These are phyloP conservation scores for Tipula unca DNA, from an alignment of 2,888 invertebrate species.

Conservation along the genomic window DNA sequence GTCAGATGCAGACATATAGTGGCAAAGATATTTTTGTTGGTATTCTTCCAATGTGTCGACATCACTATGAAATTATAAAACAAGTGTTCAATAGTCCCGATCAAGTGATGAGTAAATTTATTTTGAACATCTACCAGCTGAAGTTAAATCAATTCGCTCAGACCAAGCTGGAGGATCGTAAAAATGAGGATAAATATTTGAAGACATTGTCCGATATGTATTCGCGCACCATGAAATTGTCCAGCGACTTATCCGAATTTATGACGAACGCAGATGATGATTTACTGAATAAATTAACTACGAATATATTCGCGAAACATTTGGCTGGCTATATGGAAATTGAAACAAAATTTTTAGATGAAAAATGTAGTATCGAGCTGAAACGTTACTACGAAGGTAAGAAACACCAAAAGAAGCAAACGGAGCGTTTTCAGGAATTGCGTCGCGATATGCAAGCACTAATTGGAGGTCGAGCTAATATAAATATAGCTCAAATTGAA, in stretches of 20 bases:
- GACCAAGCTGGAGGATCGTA: slow-evolving; percentile 72
- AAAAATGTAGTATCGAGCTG: slow-evolving; percentile 65
- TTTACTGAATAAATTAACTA: slow-evolving; percentile 66
- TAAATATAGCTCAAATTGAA: slow-evolving; percentile 89
- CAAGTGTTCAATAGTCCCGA: slow-evolving; percentile 92
- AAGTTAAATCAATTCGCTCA: slow-evolving; percentile 81
- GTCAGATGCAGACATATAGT: slow-evolving; percentile 81
- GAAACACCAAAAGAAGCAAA: slow-evolving; percentile 89
- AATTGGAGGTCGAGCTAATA: slow-evolving; percentile 82
- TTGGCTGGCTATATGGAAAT: slow-evolving; percentile 68
- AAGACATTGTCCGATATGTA: slow-evolving; percentile 83
- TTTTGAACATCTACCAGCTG: slow-evolving; percentile 88
- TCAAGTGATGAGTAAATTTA: slow-evolving; percentile 96
- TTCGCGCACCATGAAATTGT: slow-evolving; percentile 70
- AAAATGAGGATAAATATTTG: slow-evolving; percentile 80
- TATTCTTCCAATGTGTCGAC: slow-evolving; percentile 80
- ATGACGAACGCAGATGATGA: slow-evolving; percentile 73
- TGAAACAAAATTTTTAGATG: slow-evolving; percentile 70
- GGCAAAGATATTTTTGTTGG: slow-evolving; percentile 87
- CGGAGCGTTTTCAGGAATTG: slow-evolving; percentile 87
- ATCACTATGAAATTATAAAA: slow-evolving; percentile 73
- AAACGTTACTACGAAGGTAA: slow-evolving; percentile 85
- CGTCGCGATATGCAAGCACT: slow-evolving; percentile 89
- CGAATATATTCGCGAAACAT: slow-evolving; percentile 72
- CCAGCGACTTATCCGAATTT: slow-evolving; percentile 60